Percentiles rank a stretch among this genome's conserved stretches.
phyloP scores from a whole-genome alignment of 2,888 invertebrate genomes.

The Rhagonycha fulva region DNA sequence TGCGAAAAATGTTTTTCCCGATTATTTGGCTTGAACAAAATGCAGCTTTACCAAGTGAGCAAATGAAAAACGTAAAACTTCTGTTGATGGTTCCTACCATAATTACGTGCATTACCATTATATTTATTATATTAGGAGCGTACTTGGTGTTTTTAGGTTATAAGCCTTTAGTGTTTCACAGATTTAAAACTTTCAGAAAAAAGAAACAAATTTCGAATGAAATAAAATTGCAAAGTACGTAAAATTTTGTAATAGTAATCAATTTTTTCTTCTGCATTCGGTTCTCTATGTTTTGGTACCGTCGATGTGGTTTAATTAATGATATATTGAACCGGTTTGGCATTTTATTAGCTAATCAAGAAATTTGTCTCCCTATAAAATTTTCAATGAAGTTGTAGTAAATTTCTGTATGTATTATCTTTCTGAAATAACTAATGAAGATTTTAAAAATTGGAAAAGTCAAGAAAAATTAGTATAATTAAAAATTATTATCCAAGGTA shows the following conservation, averaged over 20 bases:
- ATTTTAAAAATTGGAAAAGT: too few species aligned
- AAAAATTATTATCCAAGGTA: too few species aligned
- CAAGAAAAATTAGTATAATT: too few species aligned
- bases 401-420: too few species aligned
- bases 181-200: not conserved
- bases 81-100: slow-evolving; percentile 55
- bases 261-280: too few species aligned
- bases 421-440: too few species aligned
- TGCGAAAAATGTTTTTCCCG: slow-evolving; percentile 73
- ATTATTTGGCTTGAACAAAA: slow-evolving; percentile 80
- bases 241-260: not conserved
- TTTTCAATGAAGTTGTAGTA: too few species aligned
- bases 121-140: not conserved
- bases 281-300: too few species aligned
- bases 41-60: slow-evolving; percentile 62
- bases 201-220: not conserved
- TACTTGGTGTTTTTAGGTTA: not conserved
- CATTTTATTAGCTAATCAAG: too few species aligned
- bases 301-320: too few species aligned
- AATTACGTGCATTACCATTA: not conserved
- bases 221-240: not conserved
- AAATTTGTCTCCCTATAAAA: too few species aligned
- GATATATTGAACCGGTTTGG: too few species aligned
- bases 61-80: slow-evolving; percentile 60
- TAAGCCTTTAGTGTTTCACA: not conserved